A percentile compares a stretch with the other conserved stretches of the same genome.
phyloP scores from a whole-genome alignment of 2,797 vertebrate genomes.

The Sebastiscus tertius region DNA sequence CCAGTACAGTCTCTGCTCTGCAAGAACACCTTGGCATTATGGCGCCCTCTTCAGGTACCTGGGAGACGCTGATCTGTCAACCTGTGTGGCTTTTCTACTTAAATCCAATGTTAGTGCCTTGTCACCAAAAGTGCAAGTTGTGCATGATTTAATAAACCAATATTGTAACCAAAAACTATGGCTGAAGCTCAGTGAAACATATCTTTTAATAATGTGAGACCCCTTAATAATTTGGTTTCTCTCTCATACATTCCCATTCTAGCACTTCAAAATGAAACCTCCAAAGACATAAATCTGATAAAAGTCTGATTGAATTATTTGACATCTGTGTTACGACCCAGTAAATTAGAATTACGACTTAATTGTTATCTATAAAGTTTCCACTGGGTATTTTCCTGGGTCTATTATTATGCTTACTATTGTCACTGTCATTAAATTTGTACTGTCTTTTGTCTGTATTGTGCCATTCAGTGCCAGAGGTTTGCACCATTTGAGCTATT shows the following conservation, averaged over 20 bases:
- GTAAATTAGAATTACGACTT: background rate
- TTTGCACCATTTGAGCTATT: slow-evolving; percentile 50
- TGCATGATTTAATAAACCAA: background rate
- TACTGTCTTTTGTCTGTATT: slow-evolving; percentile 28
- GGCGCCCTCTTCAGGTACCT: slow-evolving; percentile 15
- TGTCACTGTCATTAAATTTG: slow-evolving; percentile 27
- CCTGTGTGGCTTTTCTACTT: background rate
- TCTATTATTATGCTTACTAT: slow-evolving; percentile 7
- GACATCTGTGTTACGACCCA: background rate
- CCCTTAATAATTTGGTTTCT: background rate
- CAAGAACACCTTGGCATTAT: background rate
- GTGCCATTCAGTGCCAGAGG: slow-evolving; percentile 31
- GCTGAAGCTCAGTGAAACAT: background rate
- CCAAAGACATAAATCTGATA: background rate
- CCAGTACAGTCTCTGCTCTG: background rate
- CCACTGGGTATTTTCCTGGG: background rate
- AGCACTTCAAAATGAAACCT: background rate
- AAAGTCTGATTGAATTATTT: background rate
- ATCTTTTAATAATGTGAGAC: background rate
- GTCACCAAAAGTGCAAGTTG: background rate
- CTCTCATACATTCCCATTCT: background rate
- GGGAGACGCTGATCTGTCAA: background rate
- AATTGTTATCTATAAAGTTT: slow-evolving; percentile 8
- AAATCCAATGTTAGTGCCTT: background rate
- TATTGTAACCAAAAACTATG: background rate